phyloP scores from a whole-genome alignment of 2,888 invertebrate genomes.

The Drosophila paramelanica region DNA sequence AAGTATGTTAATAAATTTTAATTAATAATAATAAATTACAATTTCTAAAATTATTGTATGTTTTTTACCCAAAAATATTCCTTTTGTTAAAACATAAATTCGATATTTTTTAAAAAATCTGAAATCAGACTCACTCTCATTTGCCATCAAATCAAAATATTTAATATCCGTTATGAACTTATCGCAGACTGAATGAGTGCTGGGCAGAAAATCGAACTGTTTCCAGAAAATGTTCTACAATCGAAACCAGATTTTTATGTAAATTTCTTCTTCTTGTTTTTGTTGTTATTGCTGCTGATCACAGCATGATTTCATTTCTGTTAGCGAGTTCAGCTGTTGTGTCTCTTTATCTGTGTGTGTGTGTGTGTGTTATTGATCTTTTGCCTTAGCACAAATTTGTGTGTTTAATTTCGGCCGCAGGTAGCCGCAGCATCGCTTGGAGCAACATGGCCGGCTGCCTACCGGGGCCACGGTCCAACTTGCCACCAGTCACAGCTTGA shows the following conservation, averaged over 20 bases:
- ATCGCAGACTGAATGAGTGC: conserved; percentile 34
- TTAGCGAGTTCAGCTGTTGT: conserved; percentile 31
- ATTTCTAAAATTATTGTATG: too few relatives aligned
- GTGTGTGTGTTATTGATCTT: conserved; percentile 64
- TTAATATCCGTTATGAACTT: conserved; percentile 41
- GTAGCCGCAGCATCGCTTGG: conserved; percentile 53
- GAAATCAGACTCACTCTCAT: conserved; percentile 60
- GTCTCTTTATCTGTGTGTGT: conserved; percentile 14
- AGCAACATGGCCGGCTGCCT: conserved; percentile 29
- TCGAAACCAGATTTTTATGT: conserved; percentile 72
- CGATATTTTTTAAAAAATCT: neutral
- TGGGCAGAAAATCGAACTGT: conserved; percentile 17
- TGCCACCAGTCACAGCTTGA: conserved; percentile 28
- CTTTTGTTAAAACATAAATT: too few relatives aligned
- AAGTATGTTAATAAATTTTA: too few relatives aligned
- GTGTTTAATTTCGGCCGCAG: conserved; percentile 69
- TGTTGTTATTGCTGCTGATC: conserved; percentile 16
- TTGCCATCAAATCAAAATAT: conserved; percentile 15
- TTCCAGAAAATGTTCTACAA: conserved; percentile 47
- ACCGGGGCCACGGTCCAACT: conserved; percentile 23
- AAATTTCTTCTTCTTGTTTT: conserved; percentile 53
- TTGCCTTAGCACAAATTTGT: conserved; percentile 62
- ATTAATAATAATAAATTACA: too few relatives aligned
- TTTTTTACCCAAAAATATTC: neutral
- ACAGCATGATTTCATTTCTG: conserved; percentile 66